Conservation (phyloP, 92 coral and sea anemone genomes). For the Paragorgia papillata region DNA sequence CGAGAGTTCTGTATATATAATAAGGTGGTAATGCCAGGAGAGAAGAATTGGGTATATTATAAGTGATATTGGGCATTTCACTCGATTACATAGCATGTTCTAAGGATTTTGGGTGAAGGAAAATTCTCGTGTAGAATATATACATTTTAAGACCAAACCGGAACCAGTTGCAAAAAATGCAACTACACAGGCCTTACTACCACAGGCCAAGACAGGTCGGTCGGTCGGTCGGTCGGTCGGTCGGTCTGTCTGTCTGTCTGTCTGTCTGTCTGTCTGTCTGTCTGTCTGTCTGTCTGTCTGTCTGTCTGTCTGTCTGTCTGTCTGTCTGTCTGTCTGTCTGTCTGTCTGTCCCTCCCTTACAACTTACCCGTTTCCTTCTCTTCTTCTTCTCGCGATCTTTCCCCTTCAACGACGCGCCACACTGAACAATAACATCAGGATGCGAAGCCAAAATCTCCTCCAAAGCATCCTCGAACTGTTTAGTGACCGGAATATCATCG, state of each 20-base stretch:
- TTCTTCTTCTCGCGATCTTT: conserved; percentile 80
- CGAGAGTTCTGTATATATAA: too few species aligned
- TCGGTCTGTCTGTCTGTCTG: not conserved
- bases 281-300: not conserved
- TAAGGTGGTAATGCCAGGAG: too few species aligned
- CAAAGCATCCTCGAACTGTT: conserved; percentile 73
- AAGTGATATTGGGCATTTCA: too few species aligned
- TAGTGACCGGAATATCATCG: conserved; percentile 85
- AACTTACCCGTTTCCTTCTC: conserved; percentile 85
- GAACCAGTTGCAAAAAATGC: too few species aligned
- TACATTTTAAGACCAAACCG: too few species aligned
- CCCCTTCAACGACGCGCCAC: conserved; percentile 86
- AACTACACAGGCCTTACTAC: too few species aligned
- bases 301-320: not conserved
- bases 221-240: too few species aligned
- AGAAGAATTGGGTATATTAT: too few species aligned
- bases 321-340: not conserved
- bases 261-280: not conserved
- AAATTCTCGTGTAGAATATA: too few species aligned
- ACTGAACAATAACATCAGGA: conserved; percentile 74
- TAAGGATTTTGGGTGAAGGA: too few species aligned
- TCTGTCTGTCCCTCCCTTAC: not conserved
- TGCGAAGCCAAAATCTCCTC: conserved; percentile 72
- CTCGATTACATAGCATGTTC: too few species aligned
- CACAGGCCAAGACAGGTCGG: too few species aligned